These are phyloP conservation scores for Globodera rostochiensis DNA, from an alignment of 1,140 invertebrate genomes.

Conservation along the genomic window DNA sequence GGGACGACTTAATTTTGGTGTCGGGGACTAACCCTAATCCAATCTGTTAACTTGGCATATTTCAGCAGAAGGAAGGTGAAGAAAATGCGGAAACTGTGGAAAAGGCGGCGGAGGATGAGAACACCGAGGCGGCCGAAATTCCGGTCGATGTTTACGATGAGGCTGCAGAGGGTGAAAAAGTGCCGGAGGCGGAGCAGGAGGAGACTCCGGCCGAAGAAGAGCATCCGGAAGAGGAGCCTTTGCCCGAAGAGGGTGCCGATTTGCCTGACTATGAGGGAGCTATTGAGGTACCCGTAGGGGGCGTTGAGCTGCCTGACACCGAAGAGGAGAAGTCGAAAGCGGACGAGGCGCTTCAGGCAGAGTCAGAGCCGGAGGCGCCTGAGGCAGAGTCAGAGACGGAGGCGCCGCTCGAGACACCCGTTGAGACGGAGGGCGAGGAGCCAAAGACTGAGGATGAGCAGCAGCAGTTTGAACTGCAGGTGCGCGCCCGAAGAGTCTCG, in stretches of 20 bases:
- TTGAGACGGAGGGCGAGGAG: background rate
- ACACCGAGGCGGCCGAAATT: conserved; percentile 41
- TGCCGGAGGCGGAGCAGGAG: conserved; percentile 30
- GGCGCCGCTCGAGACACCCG: background rate
- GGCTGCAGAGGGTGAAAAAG: conserved; percentile 39
- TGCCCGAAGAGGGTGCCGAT: too few species aligned
- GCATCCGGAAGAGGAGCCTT: conserved; percentile 29
- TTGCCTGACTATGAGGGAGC: background rate
- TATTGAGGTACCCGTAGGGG: conserved; percentile 6
- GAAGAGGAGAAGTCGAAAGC: conserved; percentile 34
- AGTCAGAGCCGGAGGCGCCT: conserved; percentile 28
- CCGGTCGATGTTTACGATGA: conserved; percentile 43
- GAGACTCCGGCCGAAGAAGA: conserved; percentile 12
- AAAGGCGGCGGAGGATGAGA: conserved; percentile 33
- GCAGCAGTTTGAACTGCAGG: conserved; percentile 55
- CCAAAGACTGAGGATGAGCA: conserved; percentile 25
- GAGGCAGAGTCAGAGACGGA: background rate
- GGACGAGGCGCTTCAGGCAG: conserved; percentile 41
- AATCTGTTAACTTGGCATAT: background rate
- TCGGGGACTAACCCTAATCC: background rate
- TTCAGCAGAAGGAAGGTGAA: conserved; percentile 14
- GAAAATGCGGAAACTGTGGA: conserved; percentile 23
- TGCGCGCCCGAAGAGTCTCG: background rate
- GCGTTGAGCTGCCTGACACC: conserved; percentile 19
- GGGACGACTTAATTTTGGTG: too few species aligned